Evolutionary conservation across 2,113 vertebrate genomes (phyloP).

Genomic region (Heterotis niloticus): DNA sequence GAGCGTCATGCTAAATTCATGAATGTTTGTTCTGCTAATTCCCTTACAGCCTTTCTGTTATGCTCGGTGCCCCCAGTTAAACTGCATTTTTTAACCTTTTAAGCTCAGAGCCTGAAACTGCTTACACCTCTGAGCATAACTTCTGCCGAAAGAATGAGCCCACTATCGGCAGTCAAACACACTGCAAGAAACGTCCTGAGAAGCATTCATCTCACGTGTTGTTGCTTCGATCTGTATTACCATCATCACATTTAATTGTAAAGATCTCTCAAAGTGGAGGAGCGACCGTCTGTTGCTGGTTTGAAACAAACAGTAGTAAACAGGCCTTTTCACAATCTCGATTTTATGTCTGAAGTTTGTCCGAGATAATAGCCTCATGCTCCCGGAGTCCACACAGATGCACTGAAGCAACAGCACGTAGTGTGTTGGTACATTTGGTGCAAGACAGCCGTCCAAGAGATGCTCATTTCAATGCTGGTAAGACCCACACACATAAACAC

Average conservation of each 20-base stretch:
- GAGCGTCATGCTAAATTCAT: too few relatives aligned
- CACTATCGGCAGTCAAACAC: conserved; percentile 18
- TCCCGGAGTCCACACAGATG: neutral
- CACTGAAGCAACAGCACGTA: neutral
- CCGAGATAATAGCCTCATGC: neutral
- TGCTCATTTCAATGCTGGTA: too few relatives aligned
- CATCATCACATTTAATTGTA: conserved; percentile 10
- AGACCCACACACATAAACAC: too few relatives aligned
- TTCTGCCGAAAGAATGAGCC: neutral
- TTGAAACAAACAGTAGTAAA: neutral
- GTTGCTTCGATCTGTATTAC: conserved; percentile 8
- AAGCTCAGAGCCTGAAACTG: conserved; percentile 9
- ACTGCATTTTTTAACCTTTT: too few relatives aligned
- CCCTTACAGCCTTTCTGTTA: too few relatives aligned
- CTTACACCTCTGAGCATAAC: neutral
- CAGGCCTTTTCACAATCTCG: neutral
- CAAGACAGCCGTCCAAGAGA: too few relatives aligned
- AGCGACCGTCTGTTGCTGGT: conserved; percentile 7
- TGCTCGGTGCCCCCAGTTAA: too few relatives aligned
- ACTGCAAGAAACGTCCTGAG: neutral
- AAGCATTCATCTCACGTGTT: conserved; percentile 13
- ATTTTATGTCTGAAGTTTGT: neutral
- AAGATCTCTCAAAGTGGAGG: neutral
- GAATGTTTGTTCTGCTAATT: too few relatives aligned
- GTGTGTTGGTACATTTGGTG: neutral